These are phyloP conservation scores for Biston betularia DNA, from an alignment of 2,888 invertebrate species.

Conservation along the genomic window DNA sequence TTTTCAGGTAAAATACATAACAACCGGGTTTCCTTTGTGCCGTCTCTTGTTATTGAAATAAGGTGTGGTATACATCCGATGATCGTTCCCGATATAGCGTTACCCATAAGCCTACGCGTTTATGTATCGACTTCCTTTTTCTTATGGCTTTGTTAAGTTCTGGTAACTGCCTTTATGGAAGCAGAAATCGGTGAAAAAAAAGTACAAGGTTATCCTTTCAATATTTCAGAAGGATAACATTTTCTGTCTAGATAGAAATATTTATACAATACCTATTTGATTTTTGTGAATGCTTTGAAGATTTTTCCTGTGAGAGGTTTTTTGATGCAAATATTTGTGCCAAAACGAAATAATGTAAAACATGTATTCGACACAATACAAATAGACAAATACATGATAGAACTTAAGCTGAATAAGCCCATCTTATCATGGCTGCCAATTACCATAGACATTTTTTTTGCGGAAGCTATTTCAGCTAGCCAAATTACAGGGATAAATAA, in stretches of 20 bases:
- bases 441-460: no score
- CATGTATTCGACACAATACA: no score
- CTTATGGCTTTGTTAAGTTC: conserved; percentile 56
- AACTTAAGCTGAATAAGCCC: no score
- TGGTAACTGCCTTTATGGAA: conserved; percentile 45
- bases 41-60: conserved; percentile 78
- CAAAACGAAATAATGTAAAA: no score
- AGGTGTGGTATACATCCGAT: conserved; percentile 68
- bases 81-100: conserved; percentile 69
- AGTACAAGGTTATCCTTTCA: conserved; percentile 34
- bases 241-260: conserved; percentile 9
- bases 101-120: conserved; percentile 65
- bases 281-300: no score
- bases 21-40: conserved; percentile 65
- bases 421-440: no score
- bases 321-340: no score
- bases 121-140: conserved; percentile 61
- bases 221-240: conserved; percentile 28
- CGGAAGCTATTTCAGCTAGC: no score
- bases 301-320: no score
- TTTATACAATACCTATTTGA: not conserved
- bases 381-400: no score
- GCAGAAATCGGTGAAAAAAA: conserved; percentile 37
- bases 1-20: conserved; percentile 62
- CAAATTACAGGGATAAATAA: no score